Percentiles rank a stretch among this genome's conserved stretches.
These are phyloP conservation scores for Peromyscus aztecus DNA, from an alignment of 2,797 vertebrate genomes.

Conservation along the genomic window DNA sequence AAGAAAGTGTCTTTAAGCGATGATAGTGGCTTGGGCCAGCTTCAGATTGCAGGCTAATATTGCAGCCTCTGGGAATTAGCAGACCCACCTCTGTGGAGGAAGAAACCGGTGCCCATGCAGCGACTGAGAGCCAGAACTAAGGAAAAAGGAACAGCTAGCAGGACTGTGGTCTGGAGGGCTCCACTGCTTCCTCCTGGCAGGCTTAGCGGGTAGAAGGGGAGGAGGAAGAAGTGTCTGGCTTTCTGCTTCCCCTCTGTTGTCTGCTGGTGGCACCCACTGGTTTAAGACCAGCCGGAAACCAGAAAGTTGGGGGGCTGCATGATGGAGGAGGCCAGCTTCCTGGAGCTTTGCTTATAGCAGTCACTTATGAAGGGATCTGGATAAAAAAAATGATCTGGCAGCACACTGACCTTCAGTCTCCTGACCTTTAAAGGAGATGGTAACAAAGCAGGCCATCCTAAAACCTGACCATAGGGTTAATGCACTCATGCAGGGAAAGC, in stretches of 20 bases:
- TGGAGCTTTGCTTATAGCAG: neutral
- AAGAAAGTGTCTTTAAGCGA: neutral
- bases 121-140: neutral
- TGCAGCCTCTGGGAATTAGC: too few species aligned
- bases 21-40: neutral
- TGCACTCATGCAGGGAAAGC: neutral
- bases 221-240: neutral
- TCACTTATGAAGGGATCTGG: neutral
- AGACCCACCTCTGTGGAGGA: neutral
- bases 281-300: neutral
- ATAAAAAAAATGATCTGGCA: neutral
- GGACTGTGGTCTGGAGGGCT: neutral
- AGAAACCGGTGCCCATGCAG: neutral
- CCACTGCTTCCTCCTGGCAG: neutral
- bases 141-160: neutral
- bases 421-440: neutral
- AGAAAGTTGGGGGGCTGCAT: neutral
- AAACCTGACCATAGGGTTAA: too few species aligned
- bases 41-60: neutral
- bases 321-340: neutral
- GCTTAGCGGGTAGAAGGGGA: too few species aligned
- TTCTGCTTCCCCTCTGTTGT: neutral
- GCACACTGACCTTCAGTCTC: neutral
- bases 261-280: neutral
- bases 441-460: rapidly evolving